Conservation (phyloP, 2,113 vertebrate genomes). For the Microcebus jonahi region DNA sequence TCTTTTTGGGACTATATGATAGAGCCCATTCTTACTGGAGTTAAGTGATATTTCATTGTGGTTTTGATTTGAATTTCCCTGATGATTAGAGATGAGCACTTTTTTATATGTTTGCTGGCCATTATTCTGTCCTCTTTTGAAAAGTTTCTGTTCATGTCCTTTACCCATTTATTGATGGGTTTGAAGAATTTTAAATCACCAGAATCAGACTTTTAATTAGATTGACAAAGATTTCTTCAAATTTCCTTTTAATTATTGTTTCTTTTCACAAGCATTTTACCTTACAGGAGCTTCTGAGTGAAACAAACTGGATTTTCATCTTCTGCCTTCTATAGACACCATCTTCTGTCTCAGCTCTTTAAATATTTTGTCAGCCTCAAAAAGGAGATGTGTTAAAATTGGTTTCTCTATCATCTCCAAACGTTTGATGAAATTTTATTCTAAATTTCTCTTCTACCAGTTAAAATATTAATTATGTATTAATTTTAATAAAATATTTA, state of each 20-base stretch:
- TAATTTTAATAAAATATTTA: neutral
- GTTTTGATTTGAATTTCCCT: too few species aligned
- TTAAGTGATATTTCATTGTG: too few species aligned
- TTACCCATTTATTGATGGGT: too few species aligned
- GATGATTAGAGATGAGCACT: too few species aligned
- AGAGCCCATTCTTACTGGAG: too few species aligned
- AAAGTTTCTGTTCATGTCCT: too few species aligned
- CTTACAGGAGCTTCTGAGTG: neutral
- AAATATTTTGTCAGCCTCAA: neutral
- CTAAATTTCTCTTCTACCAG: neutral
- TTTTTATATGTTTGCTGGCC: too few species aligned
- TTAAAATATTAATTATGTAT: neutral
- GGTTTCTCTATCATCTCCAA: neutral
- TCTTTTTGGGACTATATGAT: too few species aligned
- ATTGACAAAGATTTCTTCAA: neutral
- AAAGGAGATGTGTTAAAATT: neutral
- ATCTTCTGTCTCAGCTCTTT: neutral
- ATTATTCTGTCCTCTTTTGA: too few species aligned
- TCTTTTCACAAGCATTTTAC: neutral
- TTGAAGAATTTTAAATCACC: neutral
- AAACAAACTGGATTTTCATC: neutral
- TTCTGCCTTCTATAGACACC: neutral
- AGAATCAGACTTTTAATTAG: neutral
- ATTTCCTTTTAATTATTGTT: neutral
- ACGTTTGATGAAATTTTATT: neutral